phyloP scores from a whole-genome alignment of 2,888 invertebrate genomes.

The Leptogaster cylindrica region DNA sequence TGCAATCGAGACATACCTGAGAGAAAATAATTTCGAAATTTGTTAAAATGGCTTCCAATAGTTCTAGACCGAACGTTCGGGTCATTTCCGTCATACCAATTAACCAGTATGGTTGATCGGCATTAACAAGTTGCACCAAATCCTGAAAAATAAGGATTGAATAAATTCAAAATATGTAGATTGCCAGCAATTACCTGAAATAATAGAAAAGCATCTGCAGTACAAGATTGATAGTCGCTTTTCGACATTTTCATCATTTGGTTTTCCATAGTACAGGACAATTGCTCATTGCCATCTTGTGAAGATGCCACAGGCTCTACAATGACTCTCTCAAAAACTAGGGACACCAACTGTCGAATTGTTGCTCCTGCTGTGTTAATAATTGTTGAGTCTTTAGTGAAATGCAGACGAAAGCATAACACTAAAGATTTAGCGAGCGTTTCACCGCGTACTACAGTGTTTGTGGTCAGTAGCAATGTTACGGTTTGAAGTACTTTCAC shows the following conservation, averaged over 20 bases:
- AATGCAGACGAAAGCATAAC: conserved; percentile 95
- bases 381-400: conserved; percentile 91
- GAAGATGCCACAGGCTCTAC: conserved; percentile 66
- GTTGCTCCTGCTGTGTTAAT: conserved; percentile 98
- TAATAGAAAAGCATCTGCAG: conserved; percentile 92
- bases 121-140: conserved; percentile 94
- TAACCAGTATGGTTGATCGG: conserved; percentile 95
- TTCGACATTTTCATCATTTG: conserved; percentile 48
- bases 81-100: conserved; percentile 97
- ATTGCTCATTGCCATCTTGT: conserved; percentile 54
- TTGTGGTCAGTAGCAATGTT: conserved; percentile 93
- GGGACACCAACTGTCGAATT: conserved; percentile 90
- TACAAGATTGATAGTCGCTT: conserved; percentile 80
- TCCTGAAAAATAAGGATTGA: conserved; percentile 68
- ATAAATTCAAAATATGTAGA: background rate
- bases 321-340: conserved; percentile 86
- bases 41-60: conserved; percentile 90
- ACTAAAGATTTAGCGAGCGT: conserved; percentile 91
- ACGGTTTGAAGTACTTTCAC: conserved; percentile 96
- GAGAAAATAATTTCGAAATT: conserved; percentile 85
- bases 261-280: conserved; percentile 40
- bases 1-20: conserved; percentile 66
- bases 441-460: conserved; percentile 91
- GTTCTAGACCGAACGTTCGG: conserved; percentile 92
- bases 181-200: conserved; percentile 79